Percentiles rank a stretch among this genome's conserved stretches.
Conservation (phyloP, 1,140 invertebrate species). For the Amyelois transitella region DNA sequence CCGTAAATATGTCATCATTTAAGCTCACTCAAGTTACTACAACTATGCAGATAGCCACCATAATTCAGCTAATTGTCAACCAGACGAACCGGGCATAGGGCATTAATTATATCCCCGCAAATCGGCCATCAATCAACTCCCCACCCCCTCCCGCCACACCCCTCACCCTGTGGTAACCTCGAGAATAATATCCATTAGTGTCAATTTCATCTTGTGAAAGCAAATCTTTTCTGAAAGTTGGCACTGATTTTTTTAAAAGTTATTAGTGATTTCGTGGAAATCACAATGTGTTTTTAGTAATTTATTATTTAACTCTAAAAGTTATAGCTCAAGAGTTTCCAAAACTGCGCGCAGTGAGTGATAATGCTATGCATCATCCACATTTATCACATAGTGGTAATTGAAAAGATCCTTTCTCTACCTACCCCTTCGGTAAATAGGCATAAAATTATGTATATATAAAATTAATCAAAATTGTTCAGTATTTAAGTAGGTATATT, state of each 20-base stretch:
- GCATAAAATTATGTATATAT: no score
- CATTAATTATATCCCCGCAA: conserved; percentile 39
- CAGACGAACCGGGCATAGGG: conserved; percentile 18
- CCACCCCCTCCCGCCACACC: conserved; percentile 3
- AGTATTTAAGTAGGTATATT: no score
- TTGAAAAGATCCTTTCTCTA: no score
- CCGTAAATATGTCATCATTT: neutral
- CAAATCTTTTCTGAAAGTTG: neutral
- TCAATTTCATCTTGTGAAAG: conserved; percentile 23
- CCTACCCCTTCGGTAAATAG: no score
- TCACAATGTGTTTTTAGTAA: no score
- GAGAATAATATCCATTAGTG: conserved; percentile 27
- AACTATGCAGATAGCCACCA: neutral
- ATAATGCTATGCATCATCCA: no score
- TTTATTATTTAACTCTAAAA: no score
- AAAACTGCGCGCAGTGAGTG: no score
- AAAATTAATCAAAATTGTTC: no score
- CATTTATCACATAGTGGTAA: no score
- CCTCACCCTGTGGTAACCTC: neutral
- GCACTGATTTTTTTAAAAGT: neutral
- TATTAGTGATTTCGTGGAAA: neutral
- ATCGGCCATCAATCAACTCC: conserved; percentile 41
- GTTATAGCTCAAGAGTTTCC: no score
- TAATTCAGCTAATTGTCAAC: neutral
- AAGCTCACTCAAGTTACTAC: neutral